These are phyloP conservation scores for Caenorhabditis inopinata DNA, from an alignment of 1,140 invertebrate genomes.

Conservation along the genomic window DNA sequence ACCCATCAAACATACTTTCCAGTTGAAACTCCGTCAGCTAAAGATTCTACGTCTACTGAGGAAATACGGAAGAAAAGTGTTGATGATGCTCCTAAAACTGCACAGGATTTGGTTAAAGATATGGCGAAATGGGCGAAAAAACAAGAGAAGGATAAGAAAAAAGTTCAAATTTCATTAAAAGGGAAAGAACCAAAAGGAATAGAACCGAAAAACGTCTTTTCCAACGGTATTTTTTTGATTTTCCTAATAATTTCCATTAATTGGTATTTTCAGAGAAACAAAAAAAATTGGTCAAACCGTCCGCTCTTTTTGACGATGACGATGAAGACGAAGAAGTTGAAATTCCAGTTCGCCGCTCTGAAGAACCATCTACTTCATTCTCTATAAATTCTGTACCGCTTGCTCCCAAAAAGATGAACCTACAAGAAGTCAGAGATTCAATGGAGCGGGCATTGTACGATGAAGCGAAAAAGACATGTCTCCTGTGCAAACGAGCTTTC, in stretches of 20 bases:
- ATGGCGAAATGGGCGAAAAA: constrained; percentile 96
- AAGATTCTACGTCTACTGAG: background rate
- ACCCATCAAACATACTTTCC: constrained; percentile 76
- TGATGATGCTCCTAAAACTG: constrained; percentile 79
- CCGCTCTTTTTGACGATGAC: constrained; percentile 47
- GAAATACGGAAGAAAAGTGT: constrained; percentile 60
- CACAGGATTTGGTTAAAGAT: constrained; percentile 94
- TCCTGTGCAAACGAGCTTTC: constrained; percentile 92
- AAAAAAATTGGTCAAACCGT: background rate
- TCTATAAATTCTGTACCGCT: background rate
- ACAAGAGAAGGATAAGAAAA: constrained; percentile 94
- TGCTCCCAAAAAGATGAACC: constrained; percentile 37
- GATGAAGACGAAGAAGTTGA: constrained; percentile 67
- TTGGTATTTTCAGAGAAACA: background rate
- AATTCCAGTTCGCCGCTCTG: constrained; percentile 11
- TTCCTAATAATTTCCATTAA: background rate
- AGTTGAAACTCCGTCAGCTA: background rate
- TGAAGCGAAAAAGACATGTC: constrained; percentile 84
- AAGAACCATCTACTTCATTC: constrained; percentile 40
- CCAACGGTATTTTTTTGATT: background rate
- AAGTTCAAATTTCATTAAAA: constrained; percentile 71
- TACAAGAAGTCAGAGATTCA: constrained; percentile 53
- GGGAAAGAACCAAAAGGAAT: background rate
- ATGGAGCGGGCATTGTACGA: constrained; percentile 75
- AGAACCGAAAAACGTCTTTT: constrained; percentile 49